Evolutionary conservation across 2,888 invertebrate species (phyloP), one percentile per base, ranked within the genome.

Genomic region (Lymantria dispar): DNA sequence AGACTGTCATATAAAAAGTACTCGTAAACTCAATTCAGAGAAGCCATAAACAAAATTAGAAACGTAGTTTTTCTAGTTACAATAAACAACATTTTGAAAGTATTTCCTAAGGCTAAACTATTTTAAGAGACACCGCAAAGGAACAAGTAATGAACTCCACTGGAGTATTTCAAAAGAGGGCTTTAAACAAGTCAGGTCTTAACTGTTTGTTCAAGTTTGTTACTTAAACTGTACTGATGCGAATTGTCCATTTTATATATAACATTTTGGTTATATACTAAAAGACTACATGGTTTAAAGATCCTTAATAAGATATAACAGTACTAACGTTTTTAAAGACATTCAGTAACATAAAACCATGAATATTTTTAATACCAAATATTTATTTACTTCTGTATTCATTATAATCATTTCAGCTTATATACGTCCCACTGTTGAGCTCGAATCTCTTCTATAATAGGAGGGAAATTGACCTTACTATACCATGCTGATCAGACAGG

Each of bases 71-170:
- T 36, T 41, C 12, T 12, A 40, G 48, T 53, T 58, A 43, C 55
- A 65, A 45, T 45, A 43, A 58, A 55, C 41, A 52, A 56, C 51
- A 58, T 54, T 58, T 52, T 56, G 48, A 58, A 58, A 52, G 54
- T 47, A 48, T 54, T 50, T 48, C 46, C 53, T 52, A 46, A 51
- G 48, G 51, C 60, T 54, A 50, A 62, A 68, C 68, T 66, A 68
- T 64, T 58, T 51, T 49, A 56, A 58, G 54, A 62, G 64, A 64
- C 52, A 52, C 57, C 56, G 57, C 63, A 65, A 69, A 69, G 64
- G 55, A 60, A 62, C 59, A 50, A 51, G 54, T 69, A 69, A 69
- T 69, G 68, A 69, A 69, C 53, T 69, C 48, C 50, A 43, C 22
- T 52, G 39, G 52, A 59, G 57, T 64, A 58, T 63, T 67, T 56